These are phyloP conservation scores for Ianthella basta DNA, from an alignment of 37 sponge, comb jelly and placozoan species.

Conservation along the genomic window DNA sequence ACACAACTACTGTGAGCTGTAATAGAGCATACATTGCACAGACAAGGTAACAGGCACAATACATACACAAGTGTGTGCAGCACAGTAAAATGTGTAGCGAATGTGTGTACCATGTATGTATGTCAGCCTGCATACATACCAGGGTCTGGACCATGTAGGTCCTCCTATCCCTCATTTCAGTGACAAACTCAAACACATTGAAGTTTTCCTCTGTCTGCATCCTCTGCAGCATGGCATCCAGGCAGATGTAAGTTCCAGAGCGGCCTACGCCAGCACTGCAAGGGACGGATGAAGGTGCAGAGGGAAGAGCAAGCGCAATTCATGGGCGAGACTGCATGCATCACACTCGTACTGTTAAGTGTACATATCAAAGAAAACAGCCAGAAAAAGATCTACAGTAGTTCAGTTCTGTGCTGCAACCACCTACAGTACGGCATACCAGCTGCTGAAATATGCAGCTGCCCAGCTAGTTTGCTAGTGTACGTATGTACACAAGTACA, in stretches of 20 bases:
- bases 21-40: constrained; percentile 19
- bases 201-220: constrained; percentile 14
- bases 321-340: too few relatives aligned
- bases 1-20: constrained; percentile 1
- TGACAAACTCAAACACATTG: constrained; percentile 43
- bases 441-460: not conserved
- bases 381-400: too few relatives aligned
- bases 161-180: constrained; percentile 19
- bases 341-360: too few relatives aligned
- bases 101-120: too few relatives aligned
- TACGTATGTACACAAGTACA: not conserved
- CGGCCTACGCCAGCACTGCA: constrained; percentile 39
- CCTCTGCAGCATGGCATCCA: constrained; percentile 39
- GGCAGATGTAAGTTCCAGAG: constrained; percentile 31
- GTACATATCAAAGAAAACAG: too few relatives aligned
- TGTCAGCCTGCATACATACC: not conserved
- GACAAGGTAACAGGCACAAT: constrained; percentile 13
- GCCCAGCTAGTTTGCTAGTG: not conserved
- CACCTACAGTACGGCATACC: not conserved
- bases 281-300: not conserved
- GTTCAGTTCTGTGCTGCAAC: too few relatives aligned
- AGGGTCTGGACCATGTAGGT: constrained; percentile 40
- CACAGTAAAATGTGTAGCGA: too few relatives aligned
- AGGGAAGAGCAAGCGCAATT: too few relatives aligned
- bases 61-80: constrained; percentile 5